phyloP scores from a whole-genome alignment of 2,888 invertebrate genomes.

The Idaea biselata region DNA sequence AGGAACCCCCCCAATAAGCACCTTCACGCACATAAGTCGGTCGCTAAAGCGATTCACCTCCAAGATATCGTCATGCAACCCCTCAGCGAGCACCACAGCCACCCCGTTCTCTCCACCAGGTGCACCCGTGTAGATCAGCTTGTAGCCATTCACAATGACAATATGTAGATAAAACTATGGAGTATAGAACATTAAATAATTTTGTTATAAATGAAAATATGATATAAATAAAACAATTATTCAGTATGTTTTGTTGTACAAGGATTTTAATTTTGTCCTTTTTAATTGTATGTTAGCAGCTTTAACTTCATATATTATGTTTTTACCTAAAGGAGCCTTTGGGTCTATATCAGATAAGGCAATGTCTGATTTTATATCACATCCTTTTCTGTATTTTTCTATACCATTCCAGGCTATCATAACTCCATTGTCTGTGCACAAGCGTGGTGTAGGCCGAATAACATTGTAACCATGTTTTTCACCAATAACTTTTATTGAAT shows the following conservation, averaged over 20 bases:
- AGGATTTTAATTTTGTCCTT: constrained; percentile 55
- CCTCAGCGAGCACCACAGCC: too few relatives aligned
- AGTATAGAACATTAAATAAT: background rate
- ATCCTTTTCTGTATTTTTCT: constrained; percentile 83
- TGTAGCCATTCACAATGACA: too few relatives aligned
- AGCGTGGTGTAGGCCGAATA: constrained; percentile 87
- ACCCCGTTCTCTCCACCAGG: too few relatives aligned
- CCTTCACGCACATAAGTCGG: too few relatives aligned
- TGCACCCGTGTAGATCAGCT: too few relatives aligned
- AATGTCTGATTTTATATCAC: constrained; percentile 71
- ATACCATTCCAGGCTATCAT: constrained; percentile 99
- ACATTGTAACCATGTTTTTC: constrained; percentile 83
- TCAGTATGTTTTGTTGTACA: constrained; percentile 18
- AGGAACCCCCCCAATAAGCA: too few relatives aligned
- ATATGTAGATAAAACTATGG: background rate
- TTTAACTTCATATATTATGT: constrained; percentile 79
- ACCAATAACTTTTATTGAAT: constrained; percentile 85
- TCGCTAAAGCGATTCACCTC: too few relatives aligned
- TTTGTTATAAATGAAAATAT: background rate
- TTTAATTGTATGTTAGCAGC: constrained; percentile 72
- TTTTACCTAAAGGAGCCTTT: constrained; percentile 82
- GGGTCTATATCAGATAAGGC: constrained; percentile 82
- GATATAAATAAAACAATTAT: constrained; percentile 10
- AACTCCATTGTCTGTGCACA: constrained; percentile 98
- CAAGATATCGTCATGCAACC: too few relatives aligned